A percentile compares a stretch with the other conserved stretches of the same genome.
These are phyloP conservation scores for Porites divaricata DNA, from an alignment of 92 coral and sea anemone species.

Conservation along the genomic window DNA sequence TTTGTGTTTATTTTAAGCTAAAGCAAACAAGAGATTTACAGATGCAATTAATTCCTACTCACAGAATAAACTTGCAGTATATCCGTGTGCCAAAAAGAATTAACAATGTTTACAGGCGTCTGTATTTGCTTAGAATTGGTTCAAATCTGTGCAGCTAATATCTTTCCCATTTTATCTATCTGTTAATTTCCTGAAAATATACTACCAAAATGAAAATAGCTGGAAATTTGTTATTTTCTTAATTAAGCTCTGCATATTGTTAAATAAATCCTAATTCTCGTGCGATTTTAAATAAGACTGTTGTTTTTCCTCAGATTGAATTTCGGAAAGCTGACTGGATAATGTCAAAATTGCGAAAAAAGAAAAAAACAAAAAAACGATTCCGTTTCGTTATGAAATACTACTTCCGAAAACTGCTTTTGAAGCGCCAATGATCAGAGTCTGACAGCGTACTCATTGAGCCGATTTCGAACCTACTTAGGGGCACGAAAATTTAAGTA, in stretches of 20 bases:
- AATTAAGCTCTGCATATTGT: constrained; percentile 9
- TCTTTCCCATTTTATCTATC: background rate
- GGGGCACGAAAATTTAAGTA: too few species aligned
- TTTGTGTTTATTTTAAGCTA: background rate
- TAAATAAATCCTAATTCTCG: background rate
- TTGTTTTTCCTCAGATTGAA: background rate
- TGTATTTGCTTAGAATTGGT: background rate
- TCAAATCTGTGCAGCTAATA: background rate
- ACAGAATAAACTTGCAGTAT: constrained; percentile 2
- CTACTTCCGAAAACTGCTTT: too few species aligned
- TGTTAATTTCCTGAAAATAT: constrained; percentile 1
- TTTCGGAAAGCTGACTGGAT: too few species aligned
- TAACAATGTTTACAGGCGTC: background rate
- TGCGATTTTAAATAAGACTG: too few species aligned
- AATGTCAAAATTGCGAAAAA: too few species aligned
- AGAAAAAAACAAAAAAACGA: too few species aligned
- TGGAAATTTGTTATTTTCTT: background rate
- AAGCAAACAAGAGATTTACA: constrained; percentile 6
- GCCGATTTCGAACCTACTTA: too few species aligned
- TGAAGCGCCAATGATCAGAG: too few species aligned
- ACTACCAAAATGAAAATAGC: background rate
- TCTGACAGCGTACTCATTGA: too few species aligned
- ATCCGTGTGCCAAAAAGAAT: background rate
- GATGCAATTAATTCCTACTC: constrained; percentile 14
- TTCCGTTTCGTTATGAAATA: too few species aligned